These are phyloP conservation scores for Eulemur mongoz DNA, from an alignment of 2,797 vertebrate genomes.

Conservation along the genomic window DNA sequence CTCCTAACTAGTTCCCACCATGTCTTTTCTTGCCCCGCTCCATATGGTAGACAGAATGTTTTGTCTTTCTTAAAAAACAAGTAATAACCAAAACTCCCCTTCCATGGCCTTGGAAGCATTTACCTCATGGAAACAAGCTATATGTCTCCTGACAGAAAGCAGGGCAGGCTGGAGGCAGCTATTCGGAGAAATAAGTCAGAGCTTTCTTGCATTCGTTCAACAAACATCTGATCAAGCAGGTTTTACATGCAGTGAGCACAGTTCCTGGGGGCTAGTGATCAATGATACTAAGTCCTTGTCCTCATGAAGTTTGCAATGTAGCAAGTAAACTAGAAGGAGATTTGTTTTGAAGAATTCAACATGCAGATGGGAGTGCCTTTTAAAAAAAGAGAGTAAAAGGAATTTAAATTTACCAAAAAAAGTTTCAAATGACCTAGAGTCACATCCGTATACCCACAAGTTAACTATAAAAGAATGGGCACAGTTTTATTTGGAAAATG, in stretches of 20 bases:
- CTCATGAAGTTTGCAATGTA: not conserved
- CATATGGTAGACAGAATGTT: not conserved
- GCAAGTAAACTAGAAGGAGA: not conserved
- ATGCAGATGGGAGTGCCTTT: not conserved
- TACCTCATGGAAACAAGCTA: not conserved
- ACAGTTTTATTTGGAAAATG: conserved; percentile 8
- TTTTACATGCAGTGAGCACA: not conserved
- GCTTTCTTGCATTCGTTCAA: not conserved
- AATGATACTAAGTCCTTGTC: not conserved
- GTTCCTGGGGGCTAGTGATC: not conserved
- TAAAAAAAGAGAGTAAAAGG: not conserved
- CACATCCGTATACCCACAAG: not conserved
- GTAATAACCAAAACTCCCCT: not conserved
- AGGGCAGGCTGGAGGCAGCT: not conserved
- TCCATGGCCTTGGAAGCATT: not conserved
- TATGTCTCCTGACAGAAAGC: not conserved
- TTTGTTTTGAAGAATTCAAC: not conserved
- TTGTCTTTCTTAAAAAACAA: not conserved
- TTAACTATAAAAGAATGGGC: not conserved
- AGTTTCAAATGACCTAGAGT: not conserved
- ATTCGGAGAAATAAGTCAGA: not conserved
- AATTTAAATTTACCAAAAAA: conserved; percentile 20
- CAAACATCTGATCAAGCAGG: not conserved
- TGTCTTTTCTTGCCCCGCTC: not conserved
- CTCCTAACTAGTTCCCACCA: not conserved